Conservation (phyloP, 1,140 invertebrate genomes). For the Lordiphosa stackelbergi region DNA sequence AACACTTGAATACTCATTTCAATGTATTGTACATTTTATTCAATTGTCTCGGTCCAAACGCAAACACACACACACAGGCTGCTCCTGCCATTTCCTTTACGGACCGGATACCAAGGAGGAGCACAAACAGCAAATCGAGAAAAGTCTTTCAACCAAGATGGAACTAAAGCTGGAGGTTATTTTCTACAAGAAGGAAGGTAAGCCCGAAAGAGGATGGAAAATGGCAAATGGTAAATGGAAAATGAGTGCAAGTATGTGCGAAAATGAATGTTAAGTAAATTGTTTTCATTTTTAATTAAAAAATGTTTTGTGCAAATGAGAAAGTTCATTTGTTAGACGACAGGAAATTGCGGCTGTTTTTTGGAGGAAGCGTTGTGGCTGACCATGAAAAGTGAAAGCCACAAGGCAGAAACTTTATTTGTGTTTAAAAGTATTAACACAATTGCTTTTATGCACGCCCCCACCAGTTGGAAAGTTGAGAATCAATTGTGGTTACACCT, state of each 20-base stretch:
- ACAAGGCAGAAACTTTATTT: slow-evolving; percentile 18
- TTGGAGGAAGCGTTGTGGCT: slow-evolving; percentile 1
- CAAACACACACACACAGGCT: slow-evolving; percentile 78
- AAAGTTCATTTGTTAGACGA: slow-evolving; percentile 6
- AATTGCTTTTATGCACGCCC: slow-evolving; percentile 25
- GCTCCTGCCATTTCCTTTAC: slow-evolving; percentile 96
- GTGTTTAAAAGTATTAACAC: slow-evolving; percentile 46
- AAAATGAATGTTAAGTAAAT: slow-evolving; percentile 22
- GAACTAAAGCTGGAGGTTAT: slow-evolving; percentile 96
- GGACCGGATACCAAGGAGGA: slow-evolving; percentile 93
- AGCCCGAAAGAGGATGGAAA: slow-evolving; percentile 72
- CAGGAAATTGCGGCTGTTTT: slow-evolving; percentile 28
- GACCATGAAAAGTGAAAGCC: slow-evolving; percentile 5
- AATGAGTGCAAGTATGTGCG: slow-evolving; percentile 10
- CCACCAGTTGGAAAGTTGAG: slow-evolving; percentile 47
- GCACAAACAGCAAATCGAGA: slow-evolving; percentile 92
- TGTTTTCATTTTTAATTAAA: slow-evolving; percentile 44
- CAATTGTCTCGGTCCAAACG: slow-evolving; percentile 47
- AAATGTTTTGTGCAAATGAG: slow-evolving; percentile 24
- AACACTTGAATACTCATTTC: slow-evolving; percentile 72
- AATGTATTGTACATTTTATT: slow-evolving; percentile 69
- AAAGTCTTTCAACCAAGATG: slow-evolving; percentile 90
- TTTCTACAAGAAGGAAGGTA: slow-evolving; percentile 96
- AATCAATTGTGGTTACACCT: slow-evolving; percentile 55
- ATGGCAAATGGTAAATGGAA: slow-evolving; percentile 12